Evolutionary conservation across 1,140 invertebrate species (phyloP).

Genomic region (Phortica variegata): DNA sequence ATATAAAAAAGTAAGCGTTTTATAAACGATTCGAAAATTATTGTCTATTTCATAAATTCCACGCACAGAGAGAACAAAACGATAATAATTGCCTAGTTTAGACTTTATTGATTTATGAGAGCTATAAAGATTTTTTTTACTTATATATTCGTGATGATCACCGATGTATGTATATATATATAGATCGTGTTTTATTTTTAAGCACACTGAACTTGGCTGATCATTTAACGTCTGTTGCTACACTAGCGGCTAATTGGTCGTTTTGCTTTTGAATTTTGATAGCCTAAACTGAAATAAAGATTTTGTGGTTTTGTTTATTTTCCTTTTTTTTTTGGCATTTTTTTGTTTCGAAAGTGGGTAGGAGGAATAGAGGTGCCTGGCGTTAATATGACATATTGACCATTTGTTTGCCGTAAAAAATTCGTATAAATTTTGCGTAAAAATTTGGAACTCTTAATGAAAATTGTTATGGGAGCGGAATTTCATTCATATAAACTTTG

Average conservation of each 20-base stretch:
- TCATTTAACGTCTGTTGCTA: too few relatives aligned
- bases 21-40: constrained; percentile 35
- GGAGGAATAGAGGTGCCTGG: too few relatives aligned
- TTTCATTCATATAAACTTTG: too few relatives aligned
- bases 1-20: too few relatives aligned
- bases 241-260: constrained; percentile 12
- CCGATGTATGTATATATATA: constrained; percentile 11
- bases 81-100: too few relatives aligned
- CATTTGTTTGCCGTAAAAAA: constrained; percentile 49
- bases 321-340: too few relatives aligned
- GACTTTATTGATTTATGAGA: constrained; percentile 40
- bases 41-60: constrained; percentile 21
- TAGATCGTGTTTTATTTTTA: neutral
- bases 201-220: too few relatives aligned
- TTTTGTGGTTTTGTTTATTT: neutral
- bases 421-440: too few relatives aligned
- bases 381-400: constrained; percentile 45
- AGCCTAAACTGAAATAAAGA: constrained; percentile 4
- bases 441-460: too few relatives aligned
- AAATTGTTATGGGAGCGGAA: too few relatives aligned
- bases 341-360: too few relatives aligned
- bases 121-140: constrained; percentile 7
- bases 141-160: constrained; percentile 11
- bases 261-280: constrained; percentile 36
- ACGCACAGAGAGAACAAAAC: too few relatives aligned